Evolutionary conservation across 2,797 vertebrate species (phyloP), one percentile per base, ranked within the genome.

Genomic region (Sebastes baramenuke): DNA sequence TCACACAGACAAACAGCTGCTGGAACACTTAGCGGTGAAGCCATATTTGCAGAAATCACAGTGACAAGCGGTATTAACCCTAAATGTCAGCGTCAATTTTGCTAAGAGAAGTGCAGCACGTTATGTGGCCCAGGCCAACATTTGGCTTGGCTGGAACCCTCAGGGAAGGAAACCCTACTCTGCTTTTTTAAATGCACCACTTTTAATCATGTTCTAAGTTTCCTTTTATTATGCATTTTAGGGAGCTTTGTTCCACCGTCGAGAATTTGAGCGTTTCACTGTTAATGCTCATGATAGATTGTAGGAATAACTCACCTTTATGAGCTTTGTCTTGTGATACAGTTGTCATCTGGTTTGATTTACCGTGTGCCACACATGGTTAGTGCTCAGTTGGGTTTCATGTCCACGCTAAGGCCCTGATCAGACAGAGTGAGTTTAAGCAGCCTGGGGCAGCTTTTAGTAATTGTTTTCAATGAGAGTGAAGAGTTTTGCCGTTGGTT

Each of bases 1-100:
- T 34, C 29, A 79, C 14, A 52, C 7, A 65, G 27, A 72, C 72
- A 83, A 54, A 67, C 83, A 92, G 86, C 86, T 88, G 88, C 77
- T 86, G 85, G 79, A 94, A 86, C 77, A 81, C 82, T 92, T 88
- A 85, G 81, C 5, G 75, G 83, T 87, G 76, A 92, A 83, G 82
- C 66, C 85, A 77, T 84, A 86, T 93, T 92, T 92, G 87, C 84
- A 79, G 81, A 87, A 92, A 90, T 94, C 88, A 90, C 88, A 90
- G 84, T 83, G 89, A 93, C 90, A 88, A 89, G 88, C 77, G 27
- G 83, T 83, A 91, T 92, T 94, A 91, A 92, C 90, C 89, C 85
- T 83, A 83, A 91, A 90, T 78, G 92, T 93, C 92, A 91, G 68
- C n/a, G 67, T 92, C 82, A 84, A 88, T 93, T 92, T 89, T 20